phyloP scores from a whole-genome alignment of 2,888 invertebrate genomes.

The Ormia ochracea region DNA sequence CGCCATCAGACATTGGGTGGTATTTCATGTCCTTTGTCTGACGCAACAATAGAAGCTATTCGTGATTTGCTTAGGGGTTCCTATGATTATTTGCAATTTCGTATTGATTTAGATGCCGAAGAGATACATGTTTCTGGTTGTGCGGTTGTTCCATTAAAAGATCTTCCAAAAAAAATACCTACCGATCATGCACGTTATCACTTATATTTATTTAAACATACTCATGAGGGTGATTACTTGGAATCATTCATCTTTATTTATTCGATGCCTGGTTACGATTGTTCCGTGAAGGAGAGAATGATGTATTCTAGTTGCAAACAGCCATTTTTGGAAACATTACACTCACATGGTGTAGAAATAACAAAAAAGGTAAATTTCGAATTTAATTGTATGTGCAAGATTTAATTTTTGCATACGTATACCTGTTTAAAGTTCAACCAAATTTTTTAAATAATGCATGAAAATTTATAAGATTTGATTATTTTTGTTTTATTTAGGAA shows the following conservation, averaged over 20 bases:
- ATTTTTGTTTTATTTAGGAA: too few relatives aligned
- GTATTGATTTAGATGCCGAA: conserved; percentile 81
- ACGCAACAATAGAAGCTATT: conserved; percentile 87
- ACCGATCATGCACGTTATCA: conserved; percentile 89
- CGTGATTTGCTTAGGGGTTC: conserved; percentile 84
- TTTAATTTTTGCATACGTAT: too few relatives aligned
- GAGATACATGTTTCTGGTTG: conserved; percentile 89
- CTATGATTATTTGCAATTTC: conserved; percentile 89
- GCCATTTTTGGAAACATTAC: conserved; percentile 89
- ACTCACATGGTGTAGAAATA: conserved; percentile 86
- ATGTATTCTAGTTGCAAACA: conserved; percentile 98
- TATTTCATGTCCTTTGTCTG: conserved; percentile 91
- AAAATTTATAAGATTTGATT: too few relatives aligned
- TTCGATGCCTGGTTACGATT: conserved; percentile 97
- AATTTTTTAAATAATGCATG: too few relatives aligned
- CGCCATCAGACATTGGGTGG: conserved; percentile 94
- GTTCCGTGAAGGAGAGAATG: conserved; percentile 98
- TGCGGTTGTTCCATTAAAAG: conserved; percentile 80
- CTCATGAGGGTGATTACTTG: conserved; percentile 93
- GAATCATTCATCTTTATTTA: conserved; percentile 96
- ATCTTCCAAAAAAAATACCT: conserved; percentile 88
- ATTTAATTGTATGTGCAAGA: too few relatives aligned
- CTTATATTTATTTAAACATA: conserved; percentile 89
- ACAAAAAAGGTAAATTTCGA: conserved; percentile 85
- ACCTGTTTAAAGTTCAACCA: too few relatives aligned